These are phyloP conservation scores for Carpatolechia fugitivella DNA, from an alignment of 2,888 invertebrate species.

Conservation along the genomic window DNA sequence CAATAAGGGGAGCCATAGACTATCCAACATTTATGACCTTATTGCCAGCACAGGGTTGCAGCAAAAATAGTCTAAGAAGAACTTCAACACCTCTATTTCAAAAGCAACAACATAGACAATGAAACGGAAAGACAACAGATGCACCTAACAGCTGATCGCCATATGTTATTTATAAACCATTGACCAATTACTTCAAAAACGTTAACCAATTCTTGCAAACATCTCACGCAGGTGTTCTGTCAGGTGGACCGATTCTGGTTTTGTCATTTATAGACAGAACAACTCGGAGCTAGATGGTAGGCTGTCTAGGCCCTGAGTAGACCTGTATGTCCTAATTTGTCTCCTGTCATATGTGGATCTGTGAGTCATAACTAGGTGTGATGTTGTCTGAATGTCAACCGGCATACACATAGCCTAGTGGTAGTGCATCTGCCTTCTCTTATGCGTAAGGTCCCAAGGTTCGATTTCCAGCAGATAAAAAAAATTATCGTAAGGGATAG, in stretches of 20 bases:
- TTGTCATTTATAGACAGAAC: not conserved
- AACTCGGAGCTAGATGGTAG: not conserved
- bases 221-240: not conserved
- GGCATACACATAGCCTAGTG: too few species aligned
- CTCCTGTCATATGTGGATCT: not conserved
- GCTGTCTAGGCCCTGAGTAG: not conserved
- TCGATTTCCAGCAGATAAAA: too few species aligned
- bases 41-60: too few species aligned
- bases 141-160: not conserved
- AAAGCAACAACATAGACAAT: not conserved
- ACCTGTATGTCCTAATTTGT: constrained; percentile 1
- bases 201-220: not conserved
- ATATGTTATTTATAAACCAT: not conserved
- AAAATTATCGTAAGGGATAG: too few species aligned
- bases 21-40: too few species aligned
- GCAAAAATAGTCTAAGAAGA: too few species aligned
- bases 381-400: too few species aligned
- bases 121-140: not conserved
- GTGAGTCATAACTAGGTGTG: not conserved
- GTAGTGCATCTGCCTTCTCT: too few species aligned
- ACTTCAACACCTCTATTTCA: too few species aligned
- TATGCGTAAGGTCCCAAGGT: too few species aligned
- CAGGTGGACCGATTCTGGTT: constrained; percentile 3
- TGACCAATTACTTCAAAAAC: not conserved
- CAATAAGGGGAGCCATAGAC: too few species aligned